Evolutionary conservation across 2,113 vertebrate species (phyloP).

Genomic region (Chauna torquata): DNA sequence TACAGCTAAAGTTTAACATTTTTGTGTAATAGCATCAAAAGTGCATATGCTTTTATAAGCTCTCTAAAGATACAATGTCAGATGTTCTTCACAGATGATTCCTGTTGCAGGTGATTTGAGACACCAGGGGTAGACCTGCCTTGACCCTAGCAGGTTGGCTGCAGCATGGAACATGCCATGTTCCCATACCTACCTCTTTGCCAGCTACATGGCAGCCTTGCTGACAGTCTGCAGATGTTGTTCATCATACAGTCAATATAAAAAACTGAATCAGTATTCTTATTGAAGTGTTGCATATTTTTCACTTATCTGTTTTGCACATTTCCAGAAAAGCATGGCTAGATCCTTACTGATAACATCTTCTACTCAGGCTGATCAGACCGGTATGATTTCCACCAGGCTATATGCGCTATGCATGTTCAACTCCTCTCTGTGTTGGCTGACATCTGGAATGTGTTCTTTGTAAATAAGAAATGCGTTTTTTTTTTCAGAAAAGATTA

Average conservation of each 20-base stretch:
- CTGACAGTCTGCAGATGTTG: neutral
- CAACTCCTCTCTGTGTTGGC: neutral
- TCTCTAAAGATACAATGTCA: neutral
- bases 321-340: neutral
- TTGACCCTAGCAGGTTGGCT: neutral
- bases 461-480: neutral
- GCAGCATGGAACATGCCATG: neutral
- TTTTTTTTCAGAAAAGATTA: neutral
- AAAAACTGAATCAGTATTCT: neutral
- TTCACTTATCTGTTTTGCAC: neutral
- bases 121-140: neutral
- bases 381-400: neutral
- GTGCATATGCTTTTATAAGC: neutral
- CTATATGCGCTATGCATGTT: neutral
- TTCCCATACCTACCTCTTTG: neutral
- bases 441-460: neutral
- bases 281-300: neutral
- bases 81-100: neutral
- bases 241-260: neutral
- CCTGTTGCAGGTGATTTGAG: neutral
- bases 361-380: neutral
- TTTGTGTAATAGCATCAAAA: neutral
- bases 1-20: neutral
- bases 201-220: neutral
- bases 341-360: neutral